Conservation (phyloP, 2,888 invertebrate species). For the Molorchus minor region DNA sequence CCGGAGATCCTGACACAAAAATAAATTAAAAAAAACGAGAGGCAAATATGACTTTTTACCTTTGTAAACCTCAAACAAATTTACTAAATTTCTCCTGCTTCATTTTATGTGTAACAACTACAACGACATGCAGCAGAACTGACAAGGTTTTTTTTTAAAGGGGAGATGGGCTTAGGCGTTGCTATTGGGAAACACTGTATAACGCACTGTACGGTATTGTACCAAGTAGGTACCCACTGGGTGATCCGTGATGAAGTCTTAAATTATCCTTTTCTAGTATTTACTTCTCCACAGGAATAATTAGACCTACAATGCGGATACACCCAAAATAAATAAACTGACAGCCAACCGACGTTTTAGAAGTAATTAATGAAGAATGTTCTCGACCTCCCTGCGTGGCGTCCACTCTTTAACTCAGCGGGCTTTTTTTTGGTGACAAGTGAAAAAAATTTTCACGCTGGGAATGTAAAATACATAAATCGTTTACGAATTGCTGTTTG, state of each 20-base stretch:
- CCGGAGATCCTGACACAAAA: too few species aligned
- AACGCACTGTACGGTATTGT: not conserved
- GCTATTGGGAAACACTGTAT: too few species aligned
- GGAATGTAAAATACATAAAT: conserved; percentile 13
- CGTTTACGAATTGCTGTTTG: conserved; percentile 8
- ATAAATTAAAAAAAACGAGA: too few species aligned
- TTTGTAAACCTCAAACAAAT: too few species aligned
- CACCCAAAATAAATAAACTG: conserved; percentile 14
- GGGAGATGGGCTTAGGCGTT: too few species aligned
- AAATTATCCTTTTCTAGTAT: conserved; percentile 14
- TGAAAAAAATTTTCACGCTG: conserved; percentile 23
- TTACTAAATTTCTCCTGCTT: too few species aligned
- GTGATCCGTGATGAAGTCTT: conserved; percentile 13
- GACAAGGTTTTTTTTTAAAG: too few species aligned
- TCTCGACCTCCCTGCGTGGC: conserved; percentile 15
- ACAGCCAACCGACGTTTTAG: conserved; percentile 9
- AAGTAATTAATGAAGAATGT: conserved; percentile 24
- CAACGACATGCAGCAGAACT: too few species aligned
- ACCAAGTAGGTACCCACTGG: not conserved
- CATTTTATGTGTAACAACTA: too few species aligned
- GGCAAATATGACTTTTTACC: too few species aligned
- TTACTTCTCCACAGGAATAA: conserved; percentile 5
- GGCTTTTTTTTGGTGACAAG: conserved; percentile 21
- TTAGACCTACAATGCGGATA: conserved; percentile 14
- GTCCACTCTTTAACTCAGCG: conserved; percentile 22